Evolutionary conservation across 2,888 invertebrate species (phyloP).

Genomic region (Eristalis intricaria): DNA sequence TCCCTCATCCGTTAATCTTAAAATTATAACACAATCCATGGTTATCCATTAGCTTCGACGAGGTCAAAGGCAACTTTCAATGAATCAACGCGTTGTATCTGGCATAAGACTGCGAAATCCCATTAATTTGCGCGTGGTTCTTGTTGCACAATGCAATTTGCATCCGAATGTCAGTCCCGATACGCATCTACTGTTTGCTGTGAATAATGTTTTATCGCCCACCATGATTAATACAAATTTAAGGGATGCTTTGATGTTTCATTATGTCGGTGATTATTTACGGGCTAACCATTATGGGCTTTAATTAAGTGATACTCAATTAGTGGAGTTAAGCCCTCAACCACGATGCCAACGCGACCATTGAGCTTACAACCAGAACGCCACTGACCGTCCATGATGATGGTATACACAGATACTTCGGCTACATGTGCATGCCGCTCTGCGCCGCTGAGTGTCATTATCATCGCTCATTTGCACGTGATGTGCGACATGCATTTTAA

Average conservation of each 20-base stretch:
- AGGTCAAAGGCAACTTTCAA: neutral
- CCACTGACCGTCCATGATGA: neutral
- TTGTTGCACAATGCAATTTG: neutral
- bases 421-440: neutral
- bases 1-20: too few species aligned
- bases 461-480: neutral
- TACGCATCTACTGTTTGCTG: neutral
- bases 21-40: neutral
- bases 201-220: neutral
- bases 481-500: neutral
- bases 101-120: neutral
- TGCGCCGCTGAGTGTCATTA: neutral
- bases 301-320: neutral
- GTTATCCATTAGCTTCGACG: neutral
- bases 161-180: neutral
- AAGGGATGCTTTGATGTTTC: neutral
- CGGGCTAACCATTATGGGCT: neutral
- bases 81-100: neutral
- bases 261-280: neutral
- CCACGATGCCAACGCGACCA: neutral
- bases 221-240: neutral
- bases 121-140: neutral
- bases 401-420: neutral
- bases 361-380: neutral
- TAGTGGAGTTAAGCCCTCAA: neutral